Base-by-base conservation (phyloP, 2,113 vertebrate genomes). In the Oreotrochilus melanogaster region DNA sequence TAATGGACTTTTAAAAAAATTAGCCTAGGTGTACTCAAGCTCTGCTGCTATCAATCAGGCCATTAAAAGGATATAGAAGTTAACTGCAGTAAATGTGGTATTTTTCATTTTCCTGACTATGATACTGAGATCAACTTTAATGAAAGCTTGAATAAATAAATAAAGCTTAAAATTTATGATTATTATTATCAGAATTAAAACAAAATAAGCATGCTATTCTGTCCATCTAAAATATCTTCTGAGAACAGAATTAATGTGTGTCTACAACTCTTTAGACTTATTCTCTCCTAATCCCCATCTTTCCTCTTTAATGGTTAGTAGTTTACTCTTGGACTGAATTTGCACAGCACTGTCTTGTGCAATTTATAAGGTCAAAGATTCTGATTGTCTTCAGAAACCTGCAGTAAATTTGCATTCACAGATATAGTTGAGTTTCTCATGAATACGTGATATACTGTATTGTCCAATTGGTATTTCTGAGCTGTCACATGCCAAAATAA, bases 381-480 rank as follows among this genome's bases (percentile, higher is more conserved):
- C 12, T 89, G 72, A 90, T 57, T 82, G 1, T 25, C 66, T 37
- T 18, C 30, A 95, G 70, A 93, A 97, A 88, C n/a, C 22, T 76
- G 66, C 81, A 97, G 95, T 95, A 97, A 42, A 94, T 95, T 94
- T 96, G 23, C 85, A 79, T 96, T 87, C 51, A 95, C 88, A 93
- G 53, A 48, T 92, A 85, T 39, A 28, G 15, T 64, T 64, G 78
- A 96, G 14, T 92, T 96, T 95, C 87, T 94, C n/a, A 61, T 79
- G 65, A 85, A 67, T 95, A 67, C 66, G 11, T 58, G 45, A 88
- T 78, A 57, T 88, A 53, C 73, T 60, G 24, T 91, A 89, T 94
- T 96, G 75, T 96, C 95, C 89, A 81, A 7, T 93, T 48, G 86
- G 62, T 92, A 69, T 56, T 96, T 93, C 78, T 73, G 87, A 94